Percentiles rank a stretch among this genome's conserved stretches.
Evolutionary conservation across 2,113 vertebrate genomes (phyloP).

Genomic region (Ceuthmochares aereus): DNA sequence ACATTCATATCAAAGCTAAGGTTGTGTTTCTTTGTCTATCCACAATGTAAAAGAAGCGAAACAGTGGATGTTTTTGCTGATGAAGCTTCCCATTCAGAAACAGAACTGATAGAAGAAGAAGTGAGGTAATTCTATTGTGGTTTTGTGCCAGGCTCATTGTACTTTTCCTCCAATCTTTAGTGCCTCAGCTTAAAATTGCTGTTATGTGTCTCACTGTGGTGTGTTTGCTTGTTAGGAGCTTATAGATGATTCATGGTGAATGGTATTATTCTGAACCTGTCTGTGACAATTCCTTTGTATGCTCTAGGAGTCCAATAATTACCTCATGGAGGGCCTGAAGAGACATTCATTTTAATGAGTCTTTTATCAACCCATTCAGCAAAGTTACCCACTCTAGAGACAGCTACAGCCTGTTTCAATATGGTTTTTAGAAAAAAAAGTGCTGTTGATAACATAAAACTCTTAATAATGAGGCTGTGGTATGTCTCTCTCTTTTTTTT

Average conservation of each 20-base stretch:
- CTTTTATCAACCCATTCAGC: neutral
- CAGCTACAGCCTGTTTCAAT: neutral
- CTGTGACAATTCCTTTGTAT: neutral
- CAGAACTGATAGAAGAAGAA: slow-evolving; percentile 69
- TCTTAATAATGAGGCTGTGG: neutral
- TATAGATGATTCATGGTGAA: slow-evolving; percentile 35
- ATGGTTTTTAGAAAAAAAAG: neutral
- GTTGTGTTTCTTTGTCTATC: slow-evolving; percentile 58
- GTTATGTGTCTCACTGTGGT: neutral
- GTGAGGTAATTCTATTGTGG: slow-evolving; percentile 68
- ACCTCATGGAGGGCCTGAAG: neutral
- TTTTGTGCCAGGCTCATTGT: slow-evolving; percentile 45
- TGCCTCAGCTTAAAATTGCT: slow-evolving; percentile 1
- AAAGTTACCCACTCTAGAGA: neutral
- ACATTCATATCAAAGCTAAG: slow-evolving; percentile 47
- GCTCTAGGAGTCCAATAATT: neutral
- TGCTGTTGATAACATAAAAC: neutral
- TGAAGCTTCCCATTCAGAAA: slow-evolving; percentile 72
- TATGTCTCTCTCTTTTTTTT: neutral
- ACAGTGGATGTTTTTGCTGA: slow-evolving; percentile 76
- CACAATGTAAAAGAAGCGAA: slow-evolving; percentile 71
- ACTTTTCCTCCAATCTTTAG: slow-evolving; percentile 16
- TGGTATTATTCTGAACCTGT: slow-evolving; percentile 53
- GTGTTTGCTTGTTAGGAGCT: slow-evolving; percentile 57
- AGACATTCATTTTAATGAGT: neutral